Conservation (phyloP, 2,113 vertebrate species). For the Myiozetetes cayanensis region DNA sequence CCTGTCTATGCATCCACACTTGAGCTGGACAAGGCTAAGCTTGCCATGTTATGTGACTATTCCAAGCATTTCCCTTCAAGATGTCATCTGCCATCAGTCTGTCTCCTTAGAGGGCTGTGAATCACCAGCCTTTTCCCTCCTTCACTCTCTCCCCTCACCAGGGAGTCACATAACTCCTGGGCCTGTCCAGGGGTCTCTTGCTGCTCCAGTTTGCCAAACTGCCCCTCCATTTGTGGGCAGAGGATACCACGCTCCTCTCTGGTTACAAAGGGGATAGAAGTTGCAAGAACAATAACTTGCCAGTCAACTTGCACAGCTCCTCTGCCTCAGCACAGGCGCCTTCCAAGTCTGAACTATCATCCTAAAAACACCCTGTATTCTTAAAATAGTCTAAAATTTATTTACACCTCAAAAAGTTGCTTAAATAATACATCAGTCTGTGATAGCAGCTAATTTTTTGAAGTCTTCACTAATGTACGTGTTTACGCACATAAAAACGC, state of each 20-base stretch:
- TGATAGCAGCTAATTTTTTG: not conserved
- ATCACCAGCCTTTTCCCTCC: not conserved
- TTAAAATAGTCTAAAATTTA: not conserved
- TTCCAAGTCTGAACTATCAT: not conserved
- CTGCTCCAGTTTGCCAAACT: not conserved
- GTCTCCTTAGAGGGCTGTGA: not conserved
- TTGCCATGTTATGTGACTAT: accelerated
- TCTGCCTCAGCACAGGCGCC: not conserved
- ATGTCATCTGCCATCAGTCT: not conserved
- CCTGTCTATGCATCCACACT: not conserved
- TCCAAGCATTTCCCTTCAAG: not conserved
- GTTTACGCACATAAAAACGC: not conserved
- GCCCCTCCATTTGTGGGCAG: not conserved
- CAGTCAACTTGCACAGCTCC: not conserved
- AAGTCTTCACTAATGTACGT: not conserved
- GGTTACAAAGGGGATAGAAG: not conserved
- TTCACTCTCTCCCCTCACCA: not conserved
- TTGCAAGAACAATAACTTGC: not conserved
- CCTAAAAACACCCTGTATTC: not conserved
- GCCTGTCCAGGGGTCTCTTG: not conserved
- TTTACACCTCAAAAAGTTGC: not conserved
- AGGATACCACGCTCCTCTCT: not conserved
- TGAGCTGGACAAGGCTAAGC: not conserved
- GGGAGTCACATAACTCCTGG: not conserved
- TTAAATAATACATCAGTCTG: constrained; percentile 30